Conservation (phyloP, 2,888 invertebrate genomes). For the Dynastes hyllus region DNA sequence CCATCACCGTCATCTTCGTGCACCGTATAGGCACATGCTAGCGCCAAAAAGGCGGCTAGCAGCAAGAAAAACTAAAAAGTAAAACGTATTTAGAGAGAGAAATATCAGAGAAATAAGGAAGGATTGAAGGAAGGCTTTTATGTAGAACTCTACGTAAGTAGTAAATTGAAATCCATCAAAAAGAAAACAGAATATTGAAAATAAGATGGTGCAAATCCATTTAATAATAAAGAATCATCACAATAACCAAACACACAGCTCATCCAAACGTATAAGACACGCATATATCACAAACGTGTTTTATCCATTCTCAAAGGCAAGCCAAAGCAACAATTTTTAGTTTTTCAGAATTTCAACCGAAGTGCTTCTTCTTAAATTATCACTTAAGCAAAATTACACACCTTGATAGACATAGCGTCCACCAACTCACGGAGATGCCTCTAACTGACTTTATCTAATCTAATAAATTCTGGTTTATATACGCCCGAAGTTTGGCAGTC, state of each 20-base stretch:
- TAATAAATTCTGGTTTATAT: constrained; percentile 37
- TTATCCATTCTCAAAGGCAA: too few relatives aligned
- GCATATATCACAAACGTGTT: not conserved
- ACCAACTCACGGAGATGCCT: constrained; percentile 21
- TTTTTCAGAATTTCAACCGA: too few relatives aligned
- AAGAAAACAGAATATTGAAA: not conserved
- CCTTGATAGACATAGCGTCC: constrained; percentile 35
- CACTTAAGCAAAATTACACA: not conserved
- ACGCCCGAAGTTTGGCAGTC: constrained; percentile 25
- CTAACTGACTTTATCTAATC: constrained; percentile 34
- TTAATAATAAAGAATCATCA: not conserved
- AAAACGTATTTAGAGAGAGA: too few relatives aligned
- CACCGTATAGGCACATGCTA: constrained; percentile 47
- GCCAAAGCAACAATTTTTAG: too few relatives aligned
- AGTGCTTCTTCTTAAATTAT: too few relatives aligned
- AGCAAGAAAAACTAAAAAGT: constrained; percentile 40
- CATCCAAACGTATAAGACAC: not conserved
- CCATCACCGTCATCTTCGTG: constrained; percentile 36
- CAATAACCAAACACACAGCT: too few relatives aligned
- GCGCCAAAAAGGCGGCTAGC: constrained; percentile 39
- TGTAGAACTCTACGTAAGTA: too few relatives aligned
- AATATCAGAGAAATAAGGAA: constrained; percentile 10
- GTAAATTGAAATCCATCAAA: not conserved
- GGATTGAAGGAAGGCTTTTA: too few relatives aligned
- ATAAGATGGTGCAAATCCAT: not conserved